phyloP scores from a whole-genome alignment of 2,113 vertebrate genomes.

The Onychostruthus taczanowskii region DNA sequence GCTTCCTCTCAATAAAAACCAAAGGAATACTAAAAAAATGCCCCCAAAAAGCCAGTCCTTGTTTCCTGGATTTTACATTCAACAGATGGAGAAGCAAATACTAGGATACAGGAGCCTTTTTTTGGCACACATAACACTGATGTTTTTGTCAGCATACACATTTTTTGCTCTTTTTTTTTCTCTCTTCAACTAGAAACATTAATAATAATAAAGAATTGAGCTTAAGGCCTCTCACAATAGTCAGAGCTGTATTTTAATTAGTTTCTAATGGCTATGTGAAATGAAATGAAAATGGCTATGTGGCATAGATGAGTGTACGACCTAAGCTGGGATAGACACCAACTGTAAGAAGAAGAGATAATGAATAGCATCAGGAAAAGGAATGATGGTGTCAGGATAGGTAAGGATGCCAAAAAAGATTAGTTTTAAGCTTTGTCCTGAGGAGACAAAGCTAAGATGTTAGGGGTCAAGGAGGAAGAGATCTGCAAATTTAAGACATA shows the following conservation, averaged over 20 bases:
- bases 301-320: neutral
- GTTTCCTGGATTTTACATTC: neutral
- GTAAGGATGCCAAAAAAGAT: neutral
- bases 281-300: neutral
- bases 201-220: neutral
- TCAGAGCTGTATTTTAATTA: neutral
- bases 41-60: neutral
- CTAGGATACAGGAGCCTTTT: neutral
- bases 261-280: neutral
- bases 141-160: neutral
- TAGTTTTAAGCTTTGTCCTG: neutral
- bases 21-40: neutral
- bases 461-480: neutral
- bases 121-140: neutral
- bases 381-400: neutral
- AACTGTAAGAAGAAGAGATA: neutral
- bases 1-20: neutral
- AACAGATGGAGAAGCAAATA: neutral
- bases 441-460: neutral
- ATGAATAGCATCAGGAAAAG: neutral
- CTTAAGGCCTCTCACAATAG: neutral
- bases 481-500: neutral
- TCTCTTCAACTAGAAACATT: neutral
- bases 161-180: neutral
- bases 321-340: neutral